phyloP scores from a whole-genome alignment of 2,113 vertebrate species.

The Chitala chitala region DNA sequence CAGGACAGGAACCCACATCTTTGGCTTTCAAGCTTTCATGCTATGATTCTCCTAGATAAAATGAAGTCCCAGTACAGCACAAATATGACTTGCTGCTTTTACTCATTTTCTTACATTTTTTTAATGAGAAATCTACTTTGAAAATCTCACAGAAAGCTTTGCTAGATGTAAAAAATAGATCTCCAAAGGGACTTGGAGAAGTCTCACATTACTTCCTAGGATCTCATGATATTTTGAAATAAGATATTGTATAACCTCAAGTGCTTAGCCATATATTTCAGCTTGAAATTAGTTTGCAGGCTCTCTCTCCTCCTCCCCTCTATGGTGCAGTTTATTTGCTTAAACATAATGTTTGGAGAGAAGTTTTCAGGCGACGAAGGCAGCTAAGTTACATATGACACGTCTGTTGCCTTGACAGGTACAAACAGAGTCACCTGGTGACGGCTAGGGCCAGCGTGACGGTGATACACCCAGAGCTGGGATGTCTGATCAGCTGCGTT shows the following conservation, averaged over 20 bases:
- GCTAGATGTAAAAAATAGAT: background rate
- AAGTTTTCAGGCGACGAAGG: too few relatives aligned
- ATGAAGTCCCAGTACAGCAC: background rate
- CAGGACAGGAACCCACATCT: background rate
- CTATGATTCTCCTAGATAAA: background rate
- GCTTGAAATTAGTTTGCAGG: background rate
- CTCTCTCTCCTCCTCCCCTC: background rate
- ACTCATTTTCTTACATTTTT: too few relatives aligned
- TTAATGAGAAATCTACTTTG: background rate
- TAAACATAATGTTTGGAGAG: too few relatives aligned
- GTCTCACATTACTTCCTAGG: background rate
- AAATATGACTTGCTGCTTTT: background rate
- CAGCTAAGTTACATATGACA: too few relatives aligned
- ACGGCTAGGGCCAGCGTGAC: conserved; percentile 50
- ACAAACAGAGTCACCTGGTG: conserved; percentile 55
- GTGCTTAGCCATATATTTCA: background rate
- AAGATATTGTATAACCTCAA: background rate
- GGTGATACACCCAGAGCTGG: conserved; percentile 54
- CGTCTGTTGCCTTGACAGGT: too few relatives aligned
- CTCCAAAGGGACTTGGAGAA: background rate
- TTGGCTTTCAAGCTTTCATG: background rate
- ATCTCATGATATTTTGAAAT: too few relatives aligned
- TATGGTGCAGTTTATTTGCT: too few relatives aligned
- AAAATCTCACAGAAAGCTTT: background rate
- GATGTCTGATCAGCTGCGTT: conserved; percentile 54